phyloP scores from a whole-genome alignment of 2,888 invertebrate genomes.

The Acleris emargana region DNA sequence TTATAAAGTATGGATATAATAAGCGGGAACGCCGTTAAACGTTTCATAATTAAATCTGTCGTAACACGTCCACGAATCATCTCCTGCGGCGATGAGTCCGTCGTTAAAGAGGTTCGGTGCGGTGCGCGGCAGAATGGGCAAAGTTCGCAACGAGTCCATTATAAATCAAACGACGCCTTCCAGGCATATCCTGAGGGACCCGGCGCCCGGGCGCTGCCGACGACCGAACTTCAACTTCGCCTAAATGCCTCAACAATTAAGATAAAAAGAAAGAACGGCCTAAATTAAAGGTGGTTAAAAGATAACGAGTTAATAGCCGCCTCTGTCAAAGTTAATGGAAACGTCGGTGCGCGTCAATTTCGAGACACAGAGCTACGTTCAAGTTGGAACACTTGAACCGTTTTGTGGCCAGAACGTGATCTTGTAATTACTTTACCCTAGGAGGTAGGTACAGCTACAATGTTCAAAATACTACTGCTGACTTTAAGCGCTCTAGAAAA shows the following conservation, averaged over 20 bases:
- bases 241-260: slow-evolving; percentile 83
- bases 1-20: slow-evolving; percentile 65
- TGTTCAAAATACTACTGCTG: not conserved
- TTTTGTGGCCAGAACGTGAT: slow-evolving; percentile 21
- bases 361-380: slow-evolving; percentile 13
- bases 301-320: slow-evolving; percentile 81
- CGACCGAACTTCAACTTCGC: slow-evolving; percentile 77
- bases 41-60: slow-evolving; percentile 83
- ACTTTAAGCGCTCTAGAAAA: not conserved
- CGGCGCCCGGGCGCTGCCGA: slow-evolving; percentile 63
- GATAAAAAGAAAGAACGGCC: slow-evolving; percentile 82
- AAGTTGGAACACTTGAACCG: slow-evolving; percentile 8
- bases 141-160: slow-evolving; percentile 83
- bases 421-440: slow-evolving; percentile 1
- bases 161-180: slow-evolving; percentile 84
- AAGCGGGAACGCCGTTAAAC: slow-evolving; percentile 74
- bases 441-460: not conserved
- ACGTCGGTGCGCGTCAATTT: slow-evolving; percentile 45
- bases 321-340: slow-evolving; percentile 62
- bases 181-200: slow-evolving; percentile 82
- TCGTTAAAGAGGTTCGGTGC: slow-evolving; percentile 80
- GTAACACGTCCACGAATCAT: slow-evolving; percentile 83
- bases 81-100: slow-evolving; percentile 80
- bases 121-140: slow-evolving; percentile 77
- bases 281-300: slow-evolving; percentile 82